Evolutionary conservation across 64 coral and sea anemone genomes (phyloP).

Genomic region (Actinia tenebrosa): DNA sequence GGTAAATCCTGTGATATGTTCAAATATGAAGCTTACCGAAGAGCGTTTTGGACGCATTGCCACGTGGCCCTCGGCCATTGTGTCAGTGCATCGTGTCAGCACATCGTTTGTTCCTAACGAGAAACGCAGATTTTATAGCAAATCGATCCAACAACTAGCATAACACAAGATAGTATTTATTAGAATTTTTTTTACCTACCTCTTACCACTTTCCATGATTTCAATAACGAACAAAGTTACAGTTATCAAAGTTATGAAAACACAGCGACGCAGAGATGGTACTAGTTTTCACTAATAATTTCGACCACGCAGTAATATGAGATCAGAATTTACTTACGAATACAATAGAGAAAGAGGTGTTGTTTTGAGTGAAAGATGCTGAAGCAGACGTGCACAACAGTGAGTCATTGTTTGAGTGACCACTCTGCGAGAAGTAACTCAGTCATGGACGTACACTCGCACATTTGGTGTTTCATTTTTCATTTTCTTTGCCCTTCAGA

Average conservation of each 20-base stretch:
- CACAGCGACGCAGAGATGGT: background rate
- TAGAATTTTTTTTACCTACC: background rate
- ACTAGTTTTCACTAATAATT: background rate
- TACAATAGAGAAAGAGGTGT: background rate
- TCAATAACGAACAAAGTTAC: background rate
- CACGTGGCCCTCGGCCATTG: background rate
- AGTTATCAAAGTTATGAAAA: background rate
- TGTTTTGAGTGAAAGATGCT: background rate
- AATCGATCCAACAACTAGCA: background rate
- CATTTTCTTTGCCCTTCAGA: background rate
- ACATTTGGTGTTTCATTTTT: background rate
- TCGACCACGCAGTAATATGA: background rate
- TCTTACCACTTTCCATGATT: background rate
- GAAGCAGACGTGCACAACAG: background rate
- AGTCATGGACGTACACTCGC: background rate
- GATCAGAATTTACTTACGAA: background rate
- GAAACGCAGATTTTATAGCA: background rate
- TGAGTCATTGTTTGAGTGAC: background rate
- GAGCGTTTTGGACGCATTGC: background rate
- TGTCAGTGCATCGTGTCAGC: no score
- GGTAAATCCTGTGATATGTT: no score
- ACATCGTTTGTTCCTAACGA: constrained; percentile 10
- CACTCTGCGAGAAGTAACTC: background rate
- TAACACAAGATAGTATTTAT: background rate
- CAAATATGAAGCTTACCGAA: background rate